Evolutionary conservation across 53 echinoderm and acorn worm species (phyloP).

Genomic region (Antedon mediterranea): DNA sequence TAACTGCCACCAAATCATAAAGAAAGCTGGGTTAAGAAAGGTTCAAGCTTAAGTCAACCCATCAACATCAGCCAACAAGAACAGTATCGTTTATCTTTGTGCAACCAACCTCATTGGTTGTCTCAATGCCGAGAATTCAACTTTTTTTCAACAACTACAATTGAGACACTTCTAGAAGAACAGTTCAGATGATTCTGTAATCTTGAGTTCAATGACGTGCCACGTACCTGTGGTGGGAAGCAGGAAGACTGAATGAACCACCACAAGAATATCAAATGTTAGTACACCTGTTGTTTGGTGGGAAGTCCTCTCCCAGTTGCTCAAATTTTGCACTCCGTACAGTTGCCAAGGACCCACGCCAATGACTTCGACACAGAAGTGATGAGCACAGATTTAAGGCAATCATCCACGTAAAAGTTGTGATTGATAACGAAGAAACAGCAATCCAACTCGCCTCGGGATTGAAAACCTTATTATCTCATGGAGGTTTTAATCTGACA

Average conservation of each 20-base stretch:
- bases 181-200: constrained; percentile 1
- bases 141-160: no score
- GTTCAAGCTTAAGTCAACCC: no score
- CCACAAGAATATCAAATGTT: constrained; percentile 35
- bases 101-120: no score
- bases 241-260: constrained; percentile 17
- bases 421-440: constrained; percentile 17
- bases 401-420: constrained; percentile 48
- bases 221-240: constrained; percentile 33
- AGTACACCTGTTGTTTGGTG: constrained; percentile 57
- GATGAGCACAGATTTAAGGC: background rate
- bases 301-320: constrained; percentile 27
- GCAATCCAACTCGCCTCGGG: constrained; percentile 12
- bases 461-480: constrained; percentile 15
- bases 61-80: no score
- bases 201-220: constrained; percentile 8
- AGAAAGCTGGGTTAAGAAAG: no score
- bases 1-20: no score
- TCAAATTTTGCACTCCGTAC: constrained; percentile 25
- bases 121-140: no score
- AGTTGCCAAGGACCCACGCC: constrained; percentile 19
- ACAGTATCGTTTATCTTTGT: no score
- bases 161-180: constrained; percentile 27
- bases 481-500: constrained; percentile 44
- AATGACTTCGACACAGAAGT: constrained; percentile 11